phyloP scores from a whole-genome alignment of 2,797 vertebrate species.

The Anguilla megastoma region DNA sequence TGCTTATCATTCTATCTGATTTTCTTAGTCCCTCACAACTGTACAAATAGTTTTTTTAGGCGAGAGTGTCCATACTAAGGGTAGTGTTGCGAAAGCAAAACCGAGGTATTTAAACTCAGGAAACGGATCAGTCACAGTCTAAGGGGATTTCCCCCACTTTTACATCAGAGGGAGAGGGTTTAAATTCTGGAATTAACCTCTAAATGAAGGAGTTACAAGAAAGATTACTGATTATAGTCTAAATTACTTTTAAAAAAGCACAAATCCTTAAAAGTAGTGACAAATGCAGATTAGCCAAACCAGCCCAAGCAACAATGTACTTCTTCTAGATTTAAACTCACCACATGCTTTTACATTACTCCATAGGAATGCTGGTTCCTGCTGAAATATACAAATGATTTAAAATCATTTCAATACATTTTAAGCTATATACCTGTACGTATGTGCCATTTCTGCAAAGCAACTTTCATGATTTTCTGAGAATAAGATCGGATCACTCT shows the following conservation, averaged over 20 bases:
- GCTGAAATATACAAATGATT: background rate
- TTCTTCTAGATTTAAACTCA: background rate
- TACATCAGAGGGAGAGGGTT: background rate
- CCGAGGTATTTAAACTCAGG: background rate
- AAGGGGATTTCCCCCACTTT: background rate
- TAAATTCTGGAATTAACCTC: background rate
- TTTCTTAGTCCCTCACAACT: background rate
- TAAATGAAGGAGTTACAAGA: background rate
- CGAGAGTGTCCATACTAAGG: background rate
- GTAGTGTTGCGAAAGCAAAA: background rate
- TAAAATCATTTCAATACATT: background rate
- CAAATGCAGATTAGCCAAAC: background rate
- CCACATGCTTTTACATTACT: background rate
- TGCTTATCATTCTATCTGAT: background rate
- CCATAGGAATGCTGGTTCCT: background rate
- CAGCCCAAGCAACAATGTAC: background rate
- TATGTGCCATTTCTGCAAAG: background rate
- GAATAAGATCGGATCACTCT: background rate
- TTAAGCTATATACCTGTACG: background rate
- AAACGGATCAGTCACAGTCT: background rate
- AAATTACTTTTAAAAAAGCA: background rate
- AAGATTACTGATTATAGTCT: background rate
- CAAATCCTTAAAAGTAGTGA: background rate
- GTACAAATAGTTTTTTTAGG: background rate
- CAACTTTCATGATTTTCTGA: background rate